Base-by-base conservation (phyloP, 2,888 invertebrate species). In the Villa cingulata region DNA sequence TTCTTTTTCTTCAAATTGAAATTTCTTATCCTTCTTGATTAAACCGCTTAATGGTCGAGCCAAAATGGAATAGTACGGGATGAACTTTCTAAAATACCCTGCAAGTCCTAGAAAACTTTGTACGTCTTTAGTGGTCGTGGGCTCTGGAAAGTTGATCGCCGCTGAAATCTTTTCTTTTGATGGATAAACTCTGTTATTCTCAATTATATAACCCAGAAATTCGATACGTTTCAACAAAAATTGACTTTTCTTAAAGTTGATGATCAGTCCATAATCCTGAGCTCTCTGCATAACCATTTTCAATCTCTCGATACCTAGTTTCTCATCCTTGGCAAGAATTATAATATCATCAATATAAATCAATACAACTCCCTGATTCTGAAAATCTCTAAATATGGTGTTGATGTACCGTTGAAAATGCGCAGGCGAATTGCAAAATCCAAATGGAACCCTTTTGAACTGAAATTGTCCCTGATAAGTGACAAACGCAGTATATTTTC, bases 1-100 rank as follows among this genome's bases (percentile, higher is more conserved):
- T 65, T 65, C 19, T 61, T 55, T 0, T 59, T 55, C 6, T 59
- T 45, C 5, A 40, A 51, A 46, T 7, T 39, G 14, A n/a, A 47
- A 51, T 10, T 38, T 4, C 6, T n/a, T 56, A 7, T 4, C 37
- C 37, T 53, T 44, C 18, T 37, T 49, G 1, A 54, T 15, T 15
- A 47, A 34, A 27, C 63, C 58, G 16, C 57, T 57, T 39, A 64
- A 50, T 9, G 59, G 61, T 48, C 54, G 57, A 2, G 63, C 62
- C 16, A 62, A 57, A 15, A 48, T 46, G 4, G 61, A 46, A 49
- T 61, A 64, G 15, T 51, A 47, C 5, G 47, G 47, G 12, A 66
- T 56, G 50, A 62, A 32, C 37, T 51, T 55, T 4, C 53, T 43
- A 37, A 54, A 54, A 41, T 51, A 54, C 7, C 55, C 51, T 1